phyloP scores from a whole-genome alignment of 2,888 invertebrate genomes.

The Brachyptera risi region DNA sequence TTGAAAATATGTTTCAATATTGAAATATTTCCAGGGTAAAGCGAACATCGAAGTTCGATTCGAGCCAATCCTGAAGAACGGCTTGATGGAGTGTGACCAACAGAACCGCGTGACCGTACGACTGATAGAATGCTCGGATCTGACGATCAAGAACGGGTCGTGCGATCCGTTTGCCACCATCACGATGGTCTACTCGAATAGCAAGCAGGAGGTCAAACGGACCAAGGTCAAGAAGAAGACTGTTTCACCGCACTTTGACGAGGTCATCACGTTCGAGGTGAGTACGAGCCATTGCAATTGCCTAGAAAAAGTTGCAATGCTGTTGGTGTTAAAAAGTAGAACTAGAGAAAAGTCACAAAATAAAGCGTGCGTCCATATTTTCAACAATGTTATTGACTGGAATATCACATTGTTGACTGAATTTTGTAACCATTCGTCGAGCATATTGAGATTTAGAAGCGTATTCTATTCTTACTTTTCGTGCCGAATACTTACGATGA shows the following conservation, averaged over 20 bases:
- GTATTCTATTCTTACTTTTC: too few relatives aligned
- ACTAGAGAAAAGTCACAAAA: too few relatives aligned
- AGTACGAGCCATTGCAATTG: too few relatives aligned
- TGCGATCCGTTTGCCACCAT: conserved; percentile 88
- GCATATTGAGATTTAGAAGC: too few relatives aligned
- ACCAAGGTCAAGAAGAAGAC: conserved; percentile 89
- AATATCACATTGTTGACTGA: too few relatives aligned
- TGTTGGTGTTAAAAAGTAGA: too few relatives aligned
- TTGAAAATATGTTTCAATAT: too few relatives aligned
- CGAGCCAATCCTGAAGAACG: conserved; percentile 55
- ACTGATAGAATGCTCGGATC: conserved; percentile 80
- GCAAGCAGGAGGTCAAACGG: conserved; percentile 70
- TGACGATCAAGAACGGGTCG: conserved; percentile 83
- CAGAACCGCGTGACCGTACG: conserved; percentile 51
- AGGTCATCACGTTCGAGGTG: conserved; percentile 74
- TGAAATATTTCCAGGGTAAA: conserved; percentile 59
- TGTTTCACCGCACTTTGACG: conserved; percentile 83
- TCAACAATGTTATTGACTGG: too few relatives aligned
- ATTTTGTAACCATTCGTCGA: too few relatives aligned
- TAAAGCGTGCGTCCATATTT: too few relatives aligned
- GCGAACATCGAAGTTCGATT: conserved; percentile 77
- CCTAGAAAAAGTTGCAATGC: too few relatives aligned
- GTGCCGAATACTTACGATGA: too few relatives aligned
- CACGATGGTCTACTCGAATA: conserved; percentile 74
- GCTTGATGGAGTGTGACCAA: conserved; percentile 45